Conservation (phyloP, 2,113 vertebrate species). For the Cynopterus brachyotis region DNA sequence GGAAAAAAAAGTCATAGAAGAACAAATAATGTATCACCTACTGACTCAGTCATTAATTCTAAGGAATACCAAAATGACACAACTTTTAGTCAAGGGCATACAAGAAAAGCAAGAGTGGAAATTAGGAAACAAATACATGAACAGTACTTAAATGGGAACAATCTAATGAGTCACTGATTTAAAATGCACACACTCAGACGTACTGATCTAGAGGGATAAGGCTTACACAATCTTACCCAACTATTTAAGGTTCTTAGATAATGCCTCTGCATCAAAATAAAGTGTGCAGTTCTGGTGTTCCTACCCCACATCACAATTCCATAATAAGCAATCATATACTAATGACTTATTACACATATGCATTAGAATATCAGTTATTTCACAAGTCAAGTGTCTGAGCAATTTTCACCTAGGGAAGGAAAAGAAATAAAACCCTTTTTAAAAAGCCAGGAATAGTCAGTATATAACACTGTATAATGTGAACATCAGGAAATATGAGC, state of each 20-base stretch:
- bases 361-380: conserved; percentile 36
- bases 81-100: conserved; percentile 13
- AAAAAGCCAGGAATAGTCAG: background rate
- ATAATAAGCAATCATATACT: conserved; percentile 9
- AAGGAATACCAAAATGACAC: background rate
- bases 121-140: conserved; percentile 29
- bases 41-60: conserved; percentile 44
- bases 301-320: background rate
- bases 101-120: conserved; percentile 47
- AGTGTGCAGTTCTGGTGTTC: conserved; percentile 44
- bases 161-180: conserved; percentile 48
- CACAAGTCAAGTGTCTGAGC: conserved; percentile 4
- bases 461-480: background rate
- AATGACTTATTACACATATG: conserved; percentile 3
- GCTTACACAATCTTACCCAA: conserved; percentile 1
- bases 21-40: conserved; percentile 52
- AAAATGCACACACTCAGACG: conserved; percentile 27
- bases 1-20: background rate
- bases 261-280: conserved; percentile 29
- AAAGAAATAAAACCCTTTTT: background rate
- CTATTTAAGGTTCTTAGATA: conserved; percentile 21
- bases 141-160: background rate
- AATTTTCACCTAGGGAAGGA: conserved; percentile 38
- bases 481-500: background rate
- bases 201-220: conserved; percentile 38